Base-by-base conservation (phyloP, 2,888 invertebrate genomes). In the Oeneis ivallda region DNA sequence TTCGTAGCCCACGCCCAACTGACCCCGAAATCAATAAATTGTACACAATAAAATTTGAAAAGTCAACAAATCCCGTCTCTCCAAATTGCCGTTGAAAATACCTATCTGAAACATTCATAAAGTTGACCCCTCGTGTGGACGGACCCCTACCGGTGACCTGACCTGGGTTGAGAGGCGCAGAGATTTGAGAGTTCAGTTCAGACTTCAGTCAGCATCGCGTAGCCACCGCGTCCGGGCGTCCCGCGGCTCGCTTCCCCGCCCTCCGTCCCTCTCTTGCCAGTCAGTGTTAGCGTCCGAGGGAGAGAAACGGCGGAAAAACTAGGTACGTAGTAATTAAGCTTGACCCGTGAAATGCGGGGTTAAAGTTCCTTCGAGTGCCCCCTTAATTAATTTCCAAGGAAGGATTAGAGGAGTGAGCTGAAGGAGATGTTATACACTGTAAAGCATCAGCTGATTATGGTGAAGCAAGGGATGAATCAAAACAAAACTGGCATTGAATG, bases 131-230 rank as follows among this genome's bases (percentile, higher is more conserved):
- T 56, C 39, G 47, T 71, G 53, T 84, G 82, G 68, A 81, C 84
- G 76, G 77, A 70, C 72, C 87, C 78, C 78, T 74, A 79, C 73
- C 71, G 70, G 76, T 86, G 89, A 87, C 88, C 91, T 90, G 91
- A 91, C 92, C 92, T 86, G 87, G 81, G 83, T 79, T 80, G 81
- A 82, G 84, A 83, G 78, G 75, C 78, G 85, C 90, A 87, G 86
- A 90, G 92, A 91, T 91, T 92, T 89, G 62, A 90, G 89, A 91
- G 89, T 90, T 89, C 65, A 92, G 91, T 92, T 89, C 62, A 90
- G 89, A 91, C 89, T 90, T 89, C 65, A 92, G 91, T 92, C 85
- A 85, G 86, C 81, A 82, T 83, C 86, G 89, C 86, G 86, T 82
- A 84, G 82, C 84, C 84, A 76, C 75, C 81, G 85, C 79, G 75